Conservation (phyloP, 2,113 vertebrate genomes). For the Carettochelys insculpta region DNA sequence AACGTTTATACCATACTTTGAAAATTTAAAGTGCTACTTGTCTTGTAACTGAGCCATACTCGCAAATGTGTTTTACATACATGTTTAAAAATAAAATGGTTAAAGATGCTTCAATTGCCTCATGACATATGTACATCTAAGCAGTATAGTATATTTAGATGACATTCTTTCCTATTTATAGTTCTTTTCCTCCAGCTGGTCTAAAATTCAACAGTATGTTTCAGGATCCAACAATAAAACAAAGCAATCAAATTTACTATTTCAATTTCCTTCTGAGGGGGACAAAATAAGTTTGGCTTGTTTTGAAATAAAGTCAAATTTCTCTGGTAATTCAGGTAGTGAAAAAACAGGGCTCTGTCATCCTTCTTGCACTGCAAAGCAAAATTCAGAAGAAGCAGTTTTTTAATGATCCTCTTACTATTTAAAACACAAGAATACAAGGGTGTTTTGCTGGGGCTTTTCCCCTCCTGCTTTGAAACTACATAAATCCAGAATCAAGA, state of each 20-base stretch:
- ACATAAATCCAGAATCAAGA: fast-evolving
- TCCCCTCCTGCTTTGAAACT: background rate
- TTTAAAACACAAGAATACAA: fast-evolving
- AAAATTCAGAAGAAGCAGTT: fast-evolving
- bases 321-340: fast-evolving
- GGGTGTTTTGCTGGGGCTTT: no score
- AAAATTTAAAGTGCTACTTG: fast-evolving
- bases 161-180: fast-evolving
- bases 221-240: background rate
- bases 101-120: fast-evolving
- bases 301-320: background rate
- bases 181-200: background rate
- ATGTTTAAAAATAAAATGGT: background rate
- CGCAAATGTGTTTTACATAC: background rate
- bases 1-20: background rate
- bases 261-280: background rate
- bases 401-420: fast-evolving
- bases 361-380: fast-evolving
- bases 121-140: background rate
- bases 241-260: fast-evolving
- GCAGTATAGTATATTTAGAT: fast-evolving
- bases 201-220: fast-evolving
- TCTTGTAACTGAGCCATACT: background rate
- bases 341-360: background rate
- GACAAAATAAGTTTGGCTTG: background rate